Evolutionary conservation across 2,797 vertebrate species (phyloP), one percentile per base, ranked within the genome.

Genomic region (Sardinella longiceps): DNA sequence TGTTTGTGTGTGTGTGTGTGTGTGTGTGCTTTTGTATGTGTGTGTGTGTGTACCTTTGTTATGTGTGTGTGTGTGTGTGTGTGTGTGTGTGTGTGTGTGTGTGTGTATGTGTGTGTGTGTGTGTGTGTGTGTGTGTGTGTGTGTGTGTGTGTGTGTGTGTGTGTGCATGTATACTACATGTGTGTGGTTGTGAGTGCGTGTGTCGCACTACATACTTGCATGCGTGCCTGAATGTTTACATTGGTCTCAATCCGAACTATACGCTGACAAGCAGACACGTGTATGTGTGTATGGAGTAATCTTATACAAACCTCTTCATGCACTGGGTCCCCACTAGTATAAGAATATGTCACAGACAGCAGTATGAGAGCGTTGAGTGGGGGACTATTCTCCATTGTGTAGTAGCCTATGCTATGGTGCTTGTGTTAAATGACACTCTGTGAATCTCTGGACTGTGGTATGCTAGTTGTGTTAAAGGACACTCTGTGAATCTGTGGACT

Each of bases 1-100:
- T 28, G 43, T 48, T 23, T 39, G 53, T 11, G 12, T 6, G 58
- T 60, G 56, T 0, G 1, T 60, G 56, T 20, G 15, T 60, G 56
- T 20, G 18, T 60, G 56, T 60, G 25, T 39, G 53, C 43, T 20
- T 15, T 37, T 48, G 53, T 46, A 51, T 50, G 37, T 60, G 60
- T 87, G 86, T 89, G 86, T 85, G 48, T 84, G 80, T 86, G 53
- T 87, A 89, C 91, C 89, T 89, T 88, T 60, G 58, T 88, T 60
- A 23, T 60, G 58, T 60, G 58, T 60, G 58, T 60, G 58, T 58
- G 53, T 60, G n/a, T 60, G 58, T 60, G 58, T 60, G 58, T 28
- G 58, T n/a, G n/a, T 25, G 58, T 60, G 58, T 60, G 58, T 7
- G 46, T 48, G 46, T n/a, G n/a, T 58, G 53, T 58, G 1, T 1